Evolutionary conservation across 2,888 invertebrate species (phyloP).

Genomic region (Belgica antarctica): DNA sequence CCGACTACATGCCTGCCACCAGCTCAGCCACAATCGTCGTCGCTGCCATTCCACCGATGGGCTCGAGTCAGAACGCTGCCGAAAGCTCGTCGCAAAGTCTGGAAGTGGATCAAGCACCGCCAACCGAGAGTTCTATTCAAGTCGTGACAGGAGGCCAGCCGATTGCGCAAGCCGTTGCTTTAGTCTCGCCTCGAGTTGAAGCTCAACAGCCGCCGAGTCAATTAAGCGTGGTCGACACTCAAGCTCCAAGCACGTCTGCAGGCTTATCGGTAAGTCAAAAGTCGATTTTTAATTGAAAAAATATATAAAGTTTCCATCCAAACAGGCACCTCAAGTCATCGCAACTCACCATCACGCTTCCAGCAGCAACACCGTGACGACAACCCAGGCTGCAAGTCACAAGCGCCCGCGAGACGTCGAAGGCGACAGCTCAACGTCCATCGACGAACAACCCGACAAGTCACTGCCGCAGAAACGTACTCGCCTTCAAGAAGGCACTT

Average conservation of each 20-base stretch:
- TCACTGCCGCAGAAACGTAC: constrained; percentile 51
- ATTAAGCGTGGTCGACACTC: constrained; percentile 47
- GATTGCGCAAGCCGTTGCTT: constrained; percentile 65
- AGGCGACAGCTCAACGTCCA: constrained; percentile 57
- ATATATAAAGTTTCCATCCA: constrained; percentile 25
- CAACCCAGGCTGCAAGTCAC: constrained; percentile 64
- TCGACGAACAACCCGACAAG: constrained; percentile 55
- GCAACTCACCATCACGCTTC: constrained; percentile 54
- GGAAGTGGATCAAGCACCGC: constrained; percentile 50
- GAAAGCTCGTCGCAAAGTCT: constrained; percentile 54
- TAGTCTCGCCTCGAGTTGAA: constrained; percentile 69
- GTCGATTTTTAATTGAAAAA: not conserved
- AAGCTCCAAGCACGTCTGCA: constrained; percentile 53
- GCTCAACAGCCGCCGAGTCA: constrained; percentile 55
- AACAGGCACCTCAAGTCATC: constrained; percentile 47
- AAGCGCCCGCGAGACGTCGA: constrained; percentile 63
- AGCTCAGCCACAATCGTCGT: constrained; percentile 67
- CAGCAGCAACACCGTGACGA: constrained; percentile 66
- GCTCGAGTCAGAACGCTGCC: constrained; percentile 48
- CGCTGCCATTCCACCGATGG: constrained; percentile 65
- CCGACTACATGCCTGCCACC: constrained; percentile 83
- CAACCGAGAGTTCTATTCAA: constrained; percentile 34
- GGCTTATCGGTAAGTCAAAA: constrained; percentile 5
- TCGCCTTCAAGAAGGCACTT: constrained; percentile 48
- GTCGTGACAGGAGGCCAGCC: constrained; percentile 53